These are phyloP conservation scores for Orchestes rusci DNA, from an alignment of 2,888 invertebrate genomes.

Conservation along the genomic window DNA sequence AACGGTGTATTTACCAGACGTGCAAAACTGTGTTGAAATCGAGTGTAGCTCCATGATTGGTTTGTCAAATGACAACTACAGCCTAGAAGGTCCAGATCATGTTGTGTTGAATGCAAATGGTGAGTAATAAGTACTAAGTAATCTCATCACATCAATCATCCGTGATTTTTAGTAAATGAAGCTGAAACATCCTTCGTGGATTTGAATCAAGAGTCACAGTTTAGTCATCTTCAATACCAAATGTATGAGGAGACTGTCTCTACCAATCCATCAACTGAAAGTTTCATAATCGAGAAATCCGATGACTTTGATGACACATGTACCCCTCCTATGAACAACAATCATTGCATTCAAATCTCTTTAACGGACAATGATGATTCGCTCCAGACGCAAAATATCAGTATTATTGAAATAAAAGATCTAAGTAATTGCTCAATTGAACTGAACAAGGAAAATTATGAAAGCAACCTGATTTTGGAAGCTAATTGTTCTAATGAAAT, in stretches of 20 bases:
- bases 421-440: constrained; percentile 3
- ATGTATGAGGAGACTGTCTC: constrained; percentile 26
- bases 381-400: constrained; percentile 10
- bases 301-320: too few relatives aligned
- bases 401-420: constrained; percentile 17
- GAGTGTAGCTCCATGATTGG: constrained; percentile 36
- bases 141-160: too few relatives aligned
- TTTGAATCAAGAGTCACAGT: constrained; percentile 32
- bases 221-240: constrained; percentile 32
- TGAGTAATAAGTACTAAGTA: too few relatives aligned
- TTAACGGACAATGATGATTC: neutral
- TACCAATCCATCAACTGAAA: constrained; percentile 24
- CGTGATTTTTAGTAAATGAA: too few relatives aligned
- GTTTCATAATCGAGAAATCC: constrained; percentile 25
- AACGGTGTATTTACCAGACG: constrained; percentile 29
- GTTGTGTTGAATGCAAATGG: too few relatives aligned
- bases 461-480: neutral
- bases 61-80: constrained; percentile 34
- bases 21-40: constrained; percentile 36
- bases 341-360: constrained; percentile 13
- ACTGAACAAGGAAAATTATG: neutral
- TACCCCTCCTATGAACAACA: too few relatives aligned
- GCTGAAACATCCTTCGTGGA: constrained; percentile 32
- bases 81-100: too few relatives aligned
- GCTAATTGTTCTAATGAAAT: neutral